A percentile compares a stretch with the other conserved stretches of the same genome.
These are phyloP conservation scores for Dreissena polymorpha DNA, from an alignment of 1,140 invertebrate species.

Conservation along the genomic window DNA sequence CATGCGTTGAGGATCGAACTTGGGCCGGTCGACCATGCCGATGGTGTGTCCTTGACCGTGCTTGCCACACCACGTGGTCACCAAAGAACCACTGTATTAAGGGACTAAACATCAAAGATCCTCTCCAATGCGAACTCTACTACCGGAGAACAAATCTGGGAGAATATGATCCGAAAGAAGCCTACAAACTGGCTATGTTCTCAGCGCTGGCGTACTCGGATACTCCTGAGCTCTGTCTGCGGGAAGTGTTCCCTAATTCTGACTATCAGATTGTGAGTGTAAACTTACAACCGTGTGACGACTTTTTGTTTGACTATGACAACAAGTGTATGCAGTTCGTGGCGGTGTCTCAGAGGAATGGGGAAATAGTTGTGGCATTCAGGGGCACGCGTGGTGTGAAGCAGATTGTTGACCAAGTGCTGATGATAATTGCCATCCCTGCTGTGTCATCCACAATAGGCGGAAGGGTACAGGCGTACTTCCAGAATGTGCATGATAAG, in stretches of 20 bases:
- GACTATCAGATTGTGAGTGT: constrained; percentile 17
- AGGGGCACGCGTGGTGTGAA: constrained; percentile 37
- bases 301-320: constrained; percentile 49
- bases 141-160: not conserved
- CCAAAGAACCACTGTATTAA: constrained; percentile 31
- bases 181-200: constrained; percentile 36
- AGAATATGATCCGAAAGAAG: constrained; percentile 25
- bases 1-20: constrained; percentile 13
- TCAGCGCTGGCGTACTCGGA: constrained; percentile 47
- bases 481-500: constrained; percentile 36
- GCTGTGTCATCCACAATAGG: constrained; percentile 14
- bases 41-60: constrained; percentile 27
- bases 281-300: constrained; percentile 21
- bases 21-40: constrained; percentile 23
- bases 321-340: constrained; percentile 36
- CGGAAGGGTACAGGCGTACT: constrained; percentile 42
- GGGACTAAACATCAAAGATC: not conserved
- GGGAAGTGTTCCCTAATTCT: constrained; percentile 16
- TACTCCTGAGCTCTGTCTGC: constrained; percentile 20
- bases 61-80: constrained; percentile 48
- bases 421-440: constrained; percentile 6
- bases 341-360: constrained; percentile 24
- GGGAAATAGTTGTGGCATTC: constrained; percentile 45
- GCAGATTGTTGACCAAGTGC: constrained; percentile 41
- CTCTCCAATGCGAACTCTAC: not conserved